These are phyloP conservation scores for Mormyrops boulengeri DNA, from an alignment of 2,797 vertebrate genomes.

Conservation along the genomic window DNA sequence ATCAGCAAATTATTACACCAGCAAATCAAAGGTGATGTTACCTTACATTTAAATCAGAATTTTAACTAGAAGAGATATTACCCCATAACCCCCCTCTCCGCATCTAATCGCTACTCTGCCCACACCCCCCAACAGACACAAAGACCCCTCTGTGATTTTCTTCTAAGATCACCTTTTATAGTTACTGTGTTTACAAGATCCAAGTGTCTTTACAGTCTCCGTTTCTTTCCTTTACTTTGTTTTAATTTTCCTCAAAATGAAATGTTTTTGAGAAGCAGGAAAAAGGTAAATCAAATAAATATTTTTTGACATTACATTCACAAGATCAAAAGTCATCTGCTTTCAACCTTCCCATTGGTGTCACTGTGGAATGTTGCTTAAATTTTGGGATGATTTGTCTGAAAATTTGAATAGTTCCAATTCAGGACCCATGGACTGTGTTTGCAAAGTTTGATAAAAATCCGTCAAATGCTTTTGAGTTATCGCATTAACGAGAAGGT, in stretches of 20 bases:
- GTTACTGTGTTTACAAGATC: background rate
- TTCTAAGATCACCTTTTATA: background rate
- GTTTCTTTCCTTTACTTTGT: background rate
- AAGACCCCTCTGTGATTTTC: background rate
- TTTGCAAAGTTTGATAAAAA: background rate
- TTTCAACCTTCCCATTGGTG: background rate
- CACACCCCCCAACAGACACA: background rate
- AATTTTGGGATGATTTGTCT: background rate
- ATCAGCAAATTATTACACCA: background rate
- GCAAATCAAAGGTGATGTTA: background rate
- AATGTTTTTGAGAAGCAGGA: background rate
- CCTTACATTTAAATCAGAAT: background rate
- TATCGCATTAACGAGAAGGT: background rate
- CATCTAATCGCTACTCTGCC: background rate
- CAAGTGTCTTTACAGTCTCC: background rate
- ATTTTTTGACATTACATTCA: background rate
- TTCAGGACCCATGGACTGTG: background rate
- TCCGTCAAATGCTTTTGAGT: background rate
- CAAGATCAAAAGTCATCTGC: background rate
- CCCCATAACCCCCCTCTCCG: background rate
- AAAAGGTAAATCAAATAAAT: background rate
- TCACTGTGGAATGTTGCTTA: background rate
- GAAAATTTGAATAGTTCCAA: background rate
- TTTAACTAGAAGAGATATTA: background rate
- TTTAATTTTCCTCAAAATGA: background rate